These are phyloP conservation scores for Achlya flavicornis DNA, from an alignment of 2,888 invertebrate species.

Conservation along the genomic window DNA sequence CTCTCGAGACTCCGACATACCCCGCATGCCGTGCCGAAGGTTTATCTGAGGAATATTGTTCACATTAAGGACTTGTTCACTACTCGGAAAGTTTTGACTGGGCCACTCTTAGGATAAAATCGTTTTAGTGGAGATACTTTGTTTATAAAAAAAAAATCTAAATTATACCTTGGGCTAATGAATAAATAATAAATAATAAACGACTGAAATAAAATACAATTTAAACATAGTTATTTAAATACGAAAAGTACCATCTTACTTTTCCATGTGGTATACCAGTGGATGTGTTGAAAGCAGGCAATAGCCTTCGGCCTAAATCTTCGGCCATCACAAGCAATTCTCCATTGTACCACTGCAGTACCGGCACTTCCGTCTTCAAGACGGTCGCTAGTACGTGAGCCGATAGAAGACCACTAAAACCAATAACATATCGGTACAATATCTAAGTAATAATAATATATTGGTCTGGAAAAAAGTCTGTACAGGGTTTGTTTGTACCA, in stretches of 20 bases:
- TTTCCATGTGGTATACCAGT: conserved; percentile 99
- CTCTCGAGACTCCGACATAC: conserved; percentile 90
- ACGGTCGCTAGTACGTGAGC: conserved; percentile 95
- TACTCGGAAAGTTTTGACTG: background rate
- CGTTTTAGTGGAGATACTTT: too few species aligned
- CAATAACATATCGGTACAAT: conserved; percentile 7
- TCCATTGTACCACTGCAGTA: conserved; percentile 93
- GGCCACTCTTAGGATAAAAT: background rate
- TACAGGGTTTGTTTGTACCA: too few species aligned
- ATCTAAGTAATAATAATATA: too few species aligned
- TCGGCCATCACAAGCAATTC: conserved; percentile 95
- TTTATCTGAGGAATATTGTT: conserved; percentile 85
- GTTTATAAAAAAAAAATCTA: background rate
- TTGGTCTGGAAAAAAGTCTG: too few species aligned
- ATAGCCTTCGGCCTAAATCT: conserved; percentile 94
- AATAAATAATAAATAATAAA: background rate
- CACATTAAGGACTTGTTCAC: background rate
- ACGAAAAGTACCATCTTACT: conserved; percentile 74
- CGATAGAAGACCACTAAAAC: conserved; percentile 92
- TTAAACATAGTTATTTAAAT: background rate
- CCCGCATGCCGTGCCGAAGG: conserved; percentile 91
- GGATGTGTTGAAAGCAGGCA: conserved; percentile 99
- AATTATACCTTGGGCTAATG: background rate
- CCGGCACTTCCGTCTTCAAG: conserved; percentile 89
- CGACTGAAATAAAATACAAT: background rate